Evolutionary conservation across 2,797 vertebrate species (phyloP).

Genomic region (Crenuchus spilurus): DNA sequence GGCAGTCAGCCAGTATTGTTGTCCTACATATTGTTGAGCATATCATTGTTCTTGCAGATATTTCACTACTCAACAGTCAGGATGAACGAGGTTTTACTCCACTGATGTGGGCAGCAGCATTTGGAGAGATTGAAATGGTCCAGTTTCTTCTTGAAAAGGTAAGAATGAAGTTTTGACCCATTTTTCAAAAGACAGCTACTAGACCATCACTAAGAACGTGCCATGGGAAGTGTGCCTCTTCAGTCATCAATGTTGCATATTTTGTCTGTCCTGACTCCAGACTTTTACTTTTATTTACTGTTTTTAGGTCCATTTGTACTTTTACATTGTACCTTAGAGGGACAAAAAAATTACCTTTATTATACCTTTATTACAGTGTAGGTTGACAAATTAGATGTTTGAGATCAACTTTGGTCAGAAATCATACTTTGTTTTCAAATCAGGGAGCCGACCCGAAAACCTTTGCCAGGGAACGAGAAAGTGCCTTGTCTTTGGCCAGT

Average conservation of each 20-base stretch:
- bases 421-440: slow-evolving; percentile 25
- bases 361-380: too few species aligned
- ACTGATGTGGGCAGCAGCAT: slow-evolving; percentile 95
- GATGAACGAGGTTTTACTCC: slow-evolving; percentile 94
- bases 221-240: too few species aligned
- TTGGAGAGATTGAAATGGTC: slow-evolving; percentile 90
- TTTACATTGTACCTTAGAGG: too few species aligned
- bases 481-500: slow-evolving; percentile 91
- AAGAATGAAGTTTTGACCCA: slow-evolving; percentile 23
- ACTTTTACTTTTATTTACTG: too few species aligned
- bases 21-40: background rate
- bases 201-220: too few species aligned
- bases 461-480: slow-evolving; percentile 89
- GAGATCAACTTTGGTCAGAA: background rate
- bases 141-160: slow-evolving; percentile 90
- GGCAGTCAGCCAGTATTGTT: background rate
- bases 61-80: slow-evolving; percentile 83
- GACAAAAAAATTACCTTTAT: too few species aligned
- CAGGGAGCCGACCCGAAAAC: slow-evolving; percentile 89
- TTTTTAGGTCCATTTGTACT: too few species aligned
- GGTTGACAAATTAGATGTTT: background rate
- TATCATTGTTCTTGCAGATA: slow-evolving; percentile 70
- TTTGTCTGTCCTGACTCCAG: too few species aligned
- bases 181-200: too few species aligned
- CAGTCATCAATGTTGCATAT: too few species aligned